Base-by-base conservation (phyloP, 2,888 invertebrate genomes). In the Rotaria magnacalcarata region DNA sequence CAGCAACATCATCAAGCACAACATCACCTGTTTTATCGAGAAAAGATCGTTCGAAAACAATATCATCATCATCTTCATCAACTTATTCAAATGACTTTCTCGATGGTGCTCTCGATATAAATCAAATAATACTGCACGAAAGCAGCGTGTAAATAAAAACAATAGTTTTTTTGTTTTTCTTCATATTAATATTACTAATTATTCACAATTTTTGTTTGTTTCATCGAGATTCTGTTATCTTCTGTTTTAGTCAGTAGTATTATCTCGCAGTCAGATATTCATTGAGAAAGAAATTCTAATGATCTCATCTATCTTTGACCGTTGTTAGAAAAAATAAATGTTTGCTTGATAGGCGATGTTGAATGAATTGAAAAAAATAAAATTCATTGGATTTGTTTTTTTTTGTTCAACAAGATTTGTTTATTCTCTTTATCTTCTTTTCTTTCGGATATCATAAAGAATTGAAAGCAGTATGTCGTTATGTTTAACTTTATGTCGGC, bases 1-100 rank as follows among this genome's bases (percentile, higher is more conserved):
- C 47, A 80, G 47, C 43, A 47, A 47, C 80, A 80, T 80, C 80
- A 80, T 80, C 80, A n/a, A 47, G n/a, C 11, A 80, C 80, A 47
- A 67, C 67, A 34, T 67, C 67, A 34, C 67, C 67, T 14, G 14
- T 67, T 14, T 14, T 67, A 34, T 67, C 67, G 47, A 41, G 80
- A 47, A 47, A 47, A 80, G 47, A 80, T 24, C 80, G 67, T 67
- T 34, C 67, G 34, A 16, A 27, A 67, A 67, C 34, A 34, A 16
- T 80, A 43, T 80, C 80, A 24, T 80, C 80, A 14, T 43, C 80
- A 47, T 80, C 80, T 47, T 47, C 47, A 6, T 43, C 80, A 80
- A n/a, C 80, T n/a, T 47, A 16, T 80, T 47, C 80, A 11, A 24
- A 47, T 80, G 47, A 24, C 10, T 47, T 10, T 80, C 21, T 47